Conservation (phyloP, 1,140 invertebrate genomes). For the Frieseomelitta varia region DNA sequence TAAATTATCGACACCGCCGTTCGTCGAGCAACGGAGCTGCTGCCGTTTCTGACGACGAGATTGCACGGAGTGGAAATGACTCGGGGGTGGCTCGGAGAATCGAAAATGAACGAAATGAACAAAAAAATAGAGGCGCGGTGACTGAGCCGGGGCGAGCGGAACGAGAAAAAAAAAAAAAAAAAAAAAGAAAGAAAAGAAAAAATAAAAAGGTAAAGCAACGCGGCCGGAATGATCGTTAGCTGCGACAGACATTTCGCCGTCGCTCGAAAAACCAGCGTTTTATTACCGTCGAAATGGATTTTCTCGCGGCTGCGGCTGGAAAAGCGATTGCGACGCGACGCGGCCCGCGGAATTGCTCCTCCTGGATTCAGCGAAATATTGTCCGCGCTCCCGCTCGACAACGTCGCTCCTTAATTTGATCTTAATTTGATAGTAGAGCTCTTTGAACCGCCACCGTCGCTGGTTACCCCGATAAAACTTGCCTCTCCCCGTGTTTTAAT, state of each 20-base stretch:
- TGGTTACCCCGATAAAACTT: neutral
- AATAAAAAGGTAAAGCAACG: neutral
- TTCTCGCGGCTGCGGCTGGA: neutral
- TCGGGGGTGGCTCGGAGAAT: too few relatives aligned
- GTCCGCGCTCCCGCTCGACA: neutral
- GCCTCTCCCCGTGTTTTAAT: neutral
- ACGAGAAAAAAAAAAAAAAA: too few relatives aligned
- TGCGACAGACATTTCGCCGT: neutral
- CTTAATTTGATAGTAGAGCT: too few relatives aligned
- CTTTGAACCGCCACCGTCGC: neutral
- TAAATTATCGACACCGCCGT: neutral
- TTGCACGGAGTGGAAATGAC: neutral
- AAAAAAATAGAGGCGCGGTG: neutral
- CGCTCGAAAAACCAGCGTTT: neutral
- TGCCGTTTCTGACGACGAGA: neutral
- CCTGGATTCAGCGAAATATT: neutral
- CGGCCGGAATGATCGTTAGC: constrained; percentile 24
- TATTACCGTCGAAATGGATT: constrained; percentile 44
- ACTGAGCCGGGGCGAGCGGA: too few relatives aligned
- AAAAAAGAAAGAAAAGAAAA: neutral
- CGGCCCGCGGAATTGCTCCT: too few relatives aligned
- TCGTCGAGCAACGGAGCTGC: too few relatives aligned
- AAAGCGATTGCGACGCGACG: neutral
- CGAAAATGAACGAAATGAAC: too few relatives aligned
- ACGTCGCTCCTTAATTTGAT: neutral